Conservation (phyloP, 2,888 invertebrate genomes). For the Trichogramma dendrolimi region DNA sequence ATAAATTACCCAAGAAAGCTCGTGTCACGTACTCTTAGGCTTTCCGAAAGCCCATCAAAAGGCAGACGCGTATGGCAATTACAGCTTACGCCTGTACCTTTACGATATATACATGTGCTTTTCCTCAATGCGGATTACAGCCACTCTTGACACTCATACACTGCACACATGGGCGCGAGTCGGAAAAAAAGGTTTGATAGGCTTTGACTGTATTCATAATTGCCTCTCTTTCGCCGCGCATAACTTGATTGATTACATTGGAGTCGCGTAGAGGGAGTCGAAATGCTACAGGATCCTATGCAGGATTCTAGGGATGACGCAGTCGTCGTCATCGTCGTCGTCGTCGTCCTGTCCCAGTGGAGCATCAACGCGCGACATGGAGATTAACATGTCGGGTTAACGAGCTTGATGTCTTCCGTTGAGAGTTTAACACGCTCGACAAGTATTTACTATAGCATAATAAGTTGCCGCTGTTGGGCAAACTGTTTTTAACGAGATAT, state of each 20-base stretch:
- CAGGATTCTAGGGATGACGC: background rate
- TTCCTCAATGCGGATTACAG: no score
- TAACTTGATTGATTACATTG: slow-evolving; percentile 39
- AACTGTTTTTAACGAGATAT: no score
- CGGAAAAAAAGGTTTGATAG: background rate
- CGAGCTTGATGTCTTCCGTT: slow-evolving; percentile 26
- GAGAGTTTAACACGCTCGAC: background rate
- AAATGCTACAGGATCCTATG: background rate
- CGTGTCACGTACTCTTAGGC: no score
- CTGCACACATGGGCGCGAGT: background rate
- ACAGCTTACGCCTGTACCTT: no score
- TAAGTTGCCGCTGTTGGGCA: no score
- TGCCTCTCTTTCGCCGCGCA: slow-evolving; percentile 31
- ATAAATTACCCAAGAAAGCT: no score
- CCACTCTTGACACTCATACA: no score
- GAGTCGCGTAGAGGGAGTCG: slow-evolving; percentile 17
- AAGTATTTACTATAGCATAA: no score
- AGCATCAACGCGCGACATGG: slow-evolving; percentile 28
- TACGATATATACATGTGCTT: no score
- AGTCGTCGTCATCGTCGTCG: slow-evolving; percentile 8
- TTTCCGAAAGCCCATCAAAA: no score
- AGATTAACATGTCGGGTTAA: slow-evolving; percentile 41
- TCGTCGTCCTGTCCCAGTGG: background rate
- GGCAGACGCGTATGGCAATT: no score
- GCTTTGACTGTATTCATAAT: no score